Base-by-base conservation (phyloP, 2,797 vertebrate species). In the Artibeus lituratus region DNA sequence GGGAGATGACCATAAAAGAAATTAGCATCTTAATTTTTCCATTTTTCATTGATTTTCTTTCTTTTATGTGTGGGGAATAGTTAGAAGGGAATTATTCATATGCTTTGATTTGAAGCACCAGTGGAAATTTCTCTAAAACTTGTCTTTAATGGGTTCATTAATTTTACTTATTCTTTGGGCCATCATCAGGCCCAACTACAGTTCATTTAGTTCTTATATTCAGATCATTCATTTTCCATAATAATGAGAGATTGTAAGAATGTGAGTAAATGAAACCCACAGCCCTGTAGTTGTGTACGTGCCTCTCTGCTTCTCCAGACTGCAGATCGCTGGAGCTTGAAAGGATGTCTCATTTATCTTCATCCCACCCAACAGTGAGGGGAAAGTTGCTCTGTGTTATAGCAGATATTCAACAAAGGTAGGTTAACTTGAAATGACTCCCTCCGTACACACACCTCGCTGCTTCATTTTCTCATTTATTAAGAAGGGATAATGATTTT, bases 191-290 rank as follows among this genome's bases (percentile, higher is more conserved):
- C 42, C 76, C 87, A 85, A 83, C 55, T 91, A 69, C 1, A 92
- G 86, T 92, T 95, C 83, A 83, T 67, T 94, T 91, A 44, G 24
- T 59, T 97, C 92, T 96, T 84, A 87, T 91, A 89, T 73, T 81
- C 83, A 83, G 74, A 47, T 44, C 73, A 87, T 92, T 72, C 74
- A 86, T 84, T 95, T 95, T 95, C 83, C 42, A 29, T 81, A 91
- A 90, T 94, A 96, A 96, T 73, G 70, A 35, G 74, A 51, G 32
- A 76, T n/a, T 76, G 19, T 80, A 80, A 96, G 70, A 84, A 65
- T 65, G 53, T n/a, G 70, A 82, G 53, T 95, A 95, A 94, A 94
- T 97, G 92, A 91, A 76, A 67, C 59, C 39, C 39, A 35, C 37
- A 70, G 37, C 90, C 72, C 26, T 80, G 0, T 92, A 92, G 85